Base-by-base conservation (phyloP, 2,113 vertebrate species). In the Lamprotornis superbus region DNA sequence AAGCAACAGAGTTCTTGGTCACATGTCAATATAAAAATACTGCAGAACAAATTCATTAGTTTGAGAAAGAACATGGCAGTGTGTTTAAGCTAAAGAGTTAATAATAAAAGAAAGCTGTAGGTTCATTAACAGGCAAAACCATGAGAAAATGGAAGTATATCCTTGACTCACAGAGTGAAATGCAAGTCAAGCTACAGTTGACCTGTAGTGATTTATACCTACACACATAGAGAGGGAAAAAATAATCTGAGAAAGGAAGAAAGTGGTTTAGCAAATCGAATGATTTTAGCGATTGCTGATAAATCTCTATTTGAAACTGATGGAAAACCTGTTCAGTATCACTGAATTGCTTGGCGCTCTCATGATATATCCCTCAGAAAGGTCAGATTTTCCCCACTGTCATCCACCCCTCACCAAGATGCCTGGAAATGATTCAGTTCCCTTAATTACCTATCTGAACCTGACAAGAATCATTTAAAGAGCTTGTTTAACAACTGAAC, bases 401-500 rank as follows among this genome's bases (percentile, higher is more conserved):
- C 11, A 23, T 23, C 23, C 15, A 40, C n/a, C 15, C 9, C 19
- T 55, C 18, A 35, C 10, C 24, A 39, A 84, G 10, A 68, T 5
- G 10, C 19, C 31, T 65, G 8, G 49, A 94, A 76, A 65, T 30
- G 12, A 68, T 56, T 89, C 73, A 25, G 8, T 49, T 73, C 20
- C 53, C 55, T 56, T 74, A 71, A 31, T 52, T 87, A 44, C 19
- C 31, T 46, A 31, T 30, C 69, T 46, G 49, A 71, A 69, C 49
- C 27, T 76, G 74, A 81, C 35, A 77, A 65, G 70, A 87, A 71
- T 67, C 3, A 88, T 69, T 86, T 75, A 74, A 61, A 82, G 49
- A 93, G 10, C 64, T 91, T 90, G 86, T 79, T 89, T 82, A 80
- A 90, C 76, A 94, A 50, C 42, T 50, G 63, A 94, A 94, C 74